These are phyloP conservation scores for Metopolophium dirhodum DNA, from an alignment of 1,140 invertebrate species.

Conservation along the genomic window DNA sequence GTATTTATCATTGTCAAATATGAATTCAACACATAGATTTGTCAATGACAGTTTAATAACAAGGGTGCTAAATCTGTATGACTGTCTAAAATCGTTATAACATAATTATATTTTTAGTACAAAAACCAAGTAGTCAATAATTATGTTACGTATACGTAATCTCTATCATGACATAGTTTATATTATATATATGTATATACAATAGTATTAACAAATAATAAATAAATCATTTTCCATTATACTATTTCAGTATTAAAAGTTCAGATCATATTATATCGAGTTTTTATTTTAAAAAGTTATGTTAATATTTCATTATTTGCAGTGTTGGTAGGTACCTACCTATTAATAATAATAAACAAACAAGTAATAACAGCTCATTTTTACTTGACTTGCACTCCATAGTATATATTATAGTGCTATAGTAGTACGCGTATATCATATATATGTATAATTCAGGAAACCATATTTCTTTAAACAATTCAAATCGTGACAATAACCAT, in stretches of 20 bases:
- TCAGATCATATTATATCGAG: neutral
- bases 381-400: neutral
- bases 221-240: neutral
- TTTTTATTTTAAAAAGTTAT: neutral
- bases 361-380: neutral
- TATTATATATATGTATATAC: neutral
- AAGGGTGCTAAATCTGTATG: neutral
- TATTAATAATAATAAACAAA: neutral
- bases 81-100: neutral
- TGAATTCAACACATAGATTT: neutral
- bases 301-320: neutral
- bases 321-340: neutral
- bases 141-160: neutral
- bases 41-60: neutral
- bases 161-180: neutral
- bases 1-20: neutral
- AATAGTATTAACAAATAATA: neutral
- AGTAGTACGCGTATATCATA: neutral
- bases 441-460: neutral
- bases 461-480: neutral
- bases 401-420: no score
- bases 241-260: neutral
- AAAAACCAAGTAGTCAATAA: neutral
- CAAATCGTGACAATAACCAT: conserved; percentile 20
- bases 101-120: neutral